Percentiles rank a stretch among this genome's conserved stretches.
Conservation (phyloP, 30 jellyfish, hydroid and myxozoan genomes). For the Catostylus mosaicus region DNA sequence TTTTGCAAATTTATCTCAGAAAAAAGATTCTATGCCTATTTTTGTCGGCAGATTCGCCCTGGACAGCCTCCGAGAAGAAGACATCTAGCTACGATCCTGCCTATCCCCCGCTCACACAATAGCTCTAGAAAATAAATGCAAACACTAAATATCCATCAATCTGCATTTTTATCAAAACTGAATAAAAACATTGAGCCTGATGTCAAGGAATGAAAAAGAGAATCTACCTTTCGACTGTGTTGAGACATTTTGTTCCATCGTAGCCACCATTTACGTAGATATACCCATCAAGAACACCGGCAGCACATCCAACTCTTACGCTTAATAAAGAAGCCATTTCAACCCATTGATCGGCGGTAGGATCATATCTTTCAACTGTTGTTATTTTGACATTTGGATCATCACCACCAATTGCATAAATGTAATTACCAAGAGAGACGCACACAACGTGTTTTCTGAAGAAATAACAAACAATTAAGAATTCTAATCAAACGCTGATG, state of each 20-base stretch:
- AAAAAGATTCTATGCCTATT: too few species aligned
- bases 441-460: slow-evolving; percentile 92
- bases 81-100: too few species aligned
- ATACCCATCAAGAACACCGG: slow-evolving; percentile 90
- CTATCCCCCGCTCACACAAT: too few species aligned
- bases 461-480: neutral
- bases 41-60: too few species aligned
- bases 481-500: too few species aligned
- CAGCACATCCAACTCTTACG: slow-evolving; percentile 95
- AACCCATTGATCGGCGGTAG: slow-evolving; percentile 85
- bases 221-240: slow-evolving; percentile 82
- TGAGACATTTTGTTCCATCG: slow-evolving; percentile 88
- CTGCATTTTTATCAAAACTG: too few species aligned
- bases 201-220: too few species aligned
- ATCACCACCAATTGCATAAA: slow-evolving; percentile 94
- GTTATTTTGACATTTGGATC: slow-evolving; percentile 72
- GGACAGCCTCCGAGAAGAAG: too few species aligned
- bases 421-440: slow-evolving; percentile 85
- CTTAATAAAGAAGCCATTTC: slow-evolving; percentile 82
- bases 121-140: too few species aligned
- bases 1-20: too few species aligned
- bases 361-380: slow-evolving; percentile 89
- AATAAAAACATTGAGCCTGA: too few species aligned
- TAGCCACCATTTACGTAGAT: slow-evolving; percentile 91
- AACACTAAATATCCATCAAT: too few species aligned